Conservation (phyloP, 2,113 vertebrate species). For the Opisthocomus hoazin region DNA sequence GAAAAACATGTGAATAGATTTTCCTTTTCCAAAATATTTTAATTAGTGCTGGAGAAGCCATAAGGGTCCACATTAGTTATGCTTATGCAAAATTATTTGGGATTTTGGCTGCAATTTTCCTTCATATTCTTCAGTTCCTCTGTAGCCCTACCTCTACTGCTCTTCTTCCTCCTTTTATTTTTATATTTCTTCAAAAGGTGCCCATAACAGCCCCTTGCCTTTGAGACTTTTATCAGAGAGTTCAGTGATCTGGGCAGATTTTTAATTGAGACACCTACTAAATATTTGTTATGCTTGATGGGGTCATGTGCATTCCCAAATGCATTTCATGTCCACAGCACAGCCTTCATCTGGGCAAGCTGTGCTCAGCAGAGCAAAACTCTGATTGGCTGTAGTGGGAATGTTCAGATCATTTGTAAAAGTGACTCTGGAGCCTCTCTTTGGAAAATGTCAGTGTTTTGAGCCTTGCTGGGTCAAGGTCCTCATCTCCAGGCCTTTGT, state of each 20-base stretch:
- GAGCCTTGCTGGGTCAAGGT: neutral
- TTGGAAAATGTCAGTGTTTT: neutral
- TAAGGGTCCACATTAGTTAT: neutral
- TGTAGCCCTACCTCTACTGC: neutral
- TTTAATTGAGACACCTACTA: neutral
- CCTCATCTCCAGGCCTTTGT: neutral
- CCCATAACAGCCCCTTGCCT: neutral
- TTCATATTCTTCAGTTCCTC: neutral
- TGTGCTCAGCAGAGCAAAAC: neutral
- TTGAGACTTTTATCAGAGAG: neutral
- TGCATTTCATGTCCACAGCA: neutral
- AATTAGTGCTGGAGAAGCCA: neutral
- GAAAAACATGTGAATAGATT: neutral
- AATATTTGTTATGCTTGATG: neutral
- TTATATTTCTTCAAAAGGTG: neutral
- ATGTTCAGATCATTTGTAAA: neutral
- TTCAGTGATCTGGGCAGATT: neutral
- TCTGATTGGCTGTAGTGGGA: neutral
- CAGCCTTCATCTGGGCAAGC: neutral
- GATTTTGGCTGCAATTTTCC: neutral
- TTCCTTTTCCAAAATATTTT: neutral
- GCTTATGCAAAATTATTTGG: neutral
- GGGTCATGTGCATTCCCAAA: fast-evolving
- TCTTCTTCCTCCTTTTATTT: neutral
- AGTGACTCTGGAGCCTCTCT: neutral